Evolutionary conservation across 1,140 invertebrate species (phyloP).

Genomic region (Glomeris maerens): DNA sequence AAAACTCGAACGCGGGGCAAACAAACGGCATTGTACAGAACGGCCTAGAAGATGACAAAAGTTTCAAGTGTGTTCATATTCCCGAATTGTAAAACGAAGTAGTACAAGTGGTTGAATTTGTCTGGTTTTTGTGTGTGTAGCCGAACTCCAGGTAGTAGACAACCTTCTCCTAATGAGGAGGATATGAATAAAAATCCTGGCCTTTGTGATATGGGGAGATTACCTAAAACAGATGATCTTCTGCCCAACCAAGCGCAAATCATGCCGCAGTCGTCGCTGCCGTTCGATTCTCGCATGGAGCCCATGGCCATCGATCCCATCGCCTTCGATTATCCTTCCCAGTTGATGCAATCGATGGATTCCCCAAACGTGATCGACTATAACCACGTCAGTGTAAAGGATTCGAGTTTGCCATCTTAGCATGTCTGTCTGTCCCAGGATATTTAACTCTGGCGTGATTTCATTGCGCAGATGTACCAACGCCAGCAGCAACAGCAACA

Average conservation of each 20-base stretch:
- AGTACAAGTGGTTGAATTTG: not conserved
- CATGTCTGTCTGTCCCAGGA: conserved; percentile 2
- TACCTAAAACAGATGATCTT: conserved; percentile 15
- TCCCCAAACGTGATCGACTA: conserved; percentile 35
- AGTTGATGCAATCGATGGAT: conserved; percentile 32
- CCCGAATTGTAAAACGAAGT: conserved; percentile 9
- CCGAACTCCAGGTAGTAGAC: conserved; percentile 71
- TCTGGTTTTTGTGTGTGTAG: conserved; percentile 29
- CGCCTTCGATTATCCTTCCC: conserved; percentile 30
- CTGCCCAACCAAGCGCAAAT: conserved; percentile 5
- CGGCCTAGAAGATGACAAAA: conserved; percentile 80
- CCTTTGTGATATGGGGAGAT: conserved; percentile 8
- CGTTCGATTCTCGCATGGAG: conserved; percentile 24
- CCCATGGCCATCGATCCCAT: conserved; percentile 29
- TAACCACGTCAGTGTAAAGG: not conserved
- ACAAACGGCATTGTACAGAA: conserved; percentile 60
- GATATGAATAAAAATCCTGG: conserved; percentile 42
- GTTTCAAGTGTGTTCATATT: conserved; percentile 64
- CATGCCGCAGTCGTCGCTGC: conserved; percentile 5
- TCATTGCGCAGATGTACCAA: conserved; percentile 22
- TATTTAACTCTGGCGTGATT: not conserved
- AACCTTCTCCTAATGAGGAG: conserved; percentile 77
- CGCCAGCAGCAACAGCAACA: conserved; percentile 38
- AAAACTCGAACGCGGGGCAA: conserved; percentile 40
- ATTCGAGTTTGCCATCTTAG: not conserved